These are phyloP conservation scores for Chelonoidis abingdonii DNA, from an alignment of 2,113 vertebrate species.

Conservation along the genomic window DNA sequence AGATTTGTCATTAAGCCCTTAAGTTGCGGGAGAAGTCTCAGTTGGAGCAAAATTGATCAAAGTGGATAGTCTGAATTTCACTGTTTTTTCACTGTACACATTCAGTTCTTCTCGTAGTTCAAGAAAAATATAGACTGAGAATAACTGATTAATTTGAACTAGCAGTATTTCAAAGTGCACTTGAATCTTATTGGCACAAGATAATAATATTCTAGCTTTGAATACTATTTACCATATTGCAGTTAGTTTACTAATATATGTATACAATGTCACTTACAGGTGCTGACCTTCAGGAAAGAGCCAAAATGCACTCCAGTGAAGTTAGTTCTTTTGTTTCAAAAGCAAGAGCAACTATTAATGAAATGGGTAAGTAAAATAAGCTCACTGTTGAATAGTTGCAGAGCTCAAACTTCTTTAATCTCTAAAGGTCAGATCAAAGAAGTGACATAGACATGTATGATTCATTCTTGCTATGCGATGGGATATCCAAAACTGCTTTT, in stretches of 20 bases:
- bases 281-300: conserved; percentile 96
- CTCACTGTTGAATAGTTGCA: neutral
- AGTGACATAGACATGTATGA: neutral
- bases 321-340: conserved; percentile 96
- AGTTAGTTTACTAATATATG: conserved; percentile 29
- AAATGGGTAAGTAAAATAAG: conserved; percentile 86
- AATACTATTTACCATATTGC: neutral
- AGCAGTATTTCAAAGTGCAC: neutral
- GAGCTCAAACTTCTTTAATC: neutral
- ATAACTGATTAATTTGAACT: neutral
- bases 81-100: neutral
- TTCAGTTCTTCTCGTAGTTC: neutral
- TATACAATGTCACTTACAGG: conserved; percentile 82
- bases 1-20: neutral
- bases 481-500: neutral
- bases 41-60: neutral
- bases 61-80: neutral
- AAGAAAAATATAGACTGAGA: neutral
- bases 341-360: conserved; percentile 92
- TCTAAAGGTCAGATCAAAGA: neutral
- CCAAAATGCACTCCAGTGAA: conserved; percentile 95
- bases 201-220: neutral
- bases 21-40: neutral
- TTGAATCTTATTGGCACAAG: neutral
- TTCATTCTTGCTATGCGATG: neutral